Evolutionary conservation across 2,888 invertebrate species (phyloP).

Genomic region (Augochlorella aurata): DNA sequence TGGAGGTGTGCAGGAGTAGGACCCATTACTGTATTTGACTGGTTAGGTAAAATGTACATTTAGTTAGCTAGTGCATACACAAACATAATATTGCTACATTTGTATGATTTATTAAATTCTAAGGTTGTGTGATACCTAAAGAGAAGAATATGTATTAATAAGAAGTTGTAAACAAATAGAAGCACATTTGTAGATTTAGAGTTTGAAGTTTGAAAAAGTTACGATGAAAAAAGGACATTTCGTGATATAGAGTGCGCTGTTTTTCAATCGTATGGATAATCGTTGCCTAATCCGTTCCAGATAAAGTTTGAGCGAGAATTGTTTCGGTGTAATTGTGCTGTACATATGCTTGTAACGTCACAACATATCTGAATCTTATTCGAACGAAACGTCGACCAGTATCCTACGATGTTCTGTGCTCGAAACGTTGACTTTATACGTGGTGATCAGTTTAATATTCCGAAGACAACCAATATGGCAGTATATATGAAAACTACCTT

Average conservation of each 20-base stretch:
- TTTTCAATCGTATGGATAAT: slow-evolving; percentile 28
- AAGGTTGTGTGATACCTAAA: neutral
- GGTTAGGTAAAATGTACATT: no score
- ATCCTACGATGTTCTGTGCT: slow-evolving; percentile 26
- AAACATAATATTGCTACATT: no score
- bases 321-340: slow-evolving; percentile 15
- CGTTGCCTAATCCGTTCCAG: slow-evolving; percentile 15
- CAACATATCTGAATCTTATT: neutral
- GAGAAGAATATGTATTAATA: neutral
- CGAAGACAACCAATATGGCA: slow-evolving; percentile 58
- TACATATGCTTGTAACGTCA: slow-evolving; percentile 13
- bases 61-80: no score
- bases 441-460: slow-evolving; percentile 29
- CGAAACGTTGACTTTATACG: slow-evolving; percentile 9
- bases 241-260: slow-evolving; percentile 21
- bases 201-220: neutral
- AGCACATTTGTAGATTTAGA: no score
- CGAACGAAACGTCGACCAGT: slow-evolving; percentile 8
- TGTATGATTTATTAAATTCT: no score
- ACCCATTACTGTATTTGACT: no score
- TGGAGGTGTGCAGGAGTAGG: no score
- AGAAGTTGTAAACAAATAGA: neutral
- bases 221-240: slow-evolving; percentile 28
- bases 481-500: slow-evolving; percentile 50
- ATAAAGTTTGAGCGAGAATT: slow-evolving; percentile 32